phyloP scores from a whole-genome alignment of 2,888 invertebrate genomes.

The Coecobrya sp. region DNA sequence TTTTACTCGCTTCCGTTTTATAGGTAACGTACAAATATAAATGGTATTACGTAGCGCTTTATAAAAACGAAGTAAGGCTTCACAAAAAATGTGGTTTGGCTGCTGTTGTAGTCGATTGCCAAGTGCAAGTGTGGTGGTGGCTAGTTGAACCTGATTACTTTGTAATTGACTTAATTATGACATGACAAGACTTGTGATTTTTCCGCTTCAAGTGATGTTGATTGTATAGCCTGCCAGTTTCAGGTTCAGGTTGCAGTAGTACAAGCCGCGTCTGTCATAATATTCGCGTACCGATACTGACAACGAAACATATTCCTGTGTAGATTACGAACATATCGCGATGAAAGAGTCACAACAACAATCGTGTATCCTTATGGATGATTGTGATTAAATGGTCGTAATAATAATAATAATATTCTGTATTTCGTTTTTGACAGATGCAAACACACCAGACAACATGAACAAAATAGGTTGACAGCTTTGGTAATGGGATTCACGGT shows the following conservation, averaged over 20 bases:
- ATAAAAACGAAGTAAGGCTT: no score
- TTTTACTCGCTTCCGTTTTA: not conserved
- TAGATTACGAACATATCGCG: no score
- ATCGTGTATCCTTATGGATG: no score
- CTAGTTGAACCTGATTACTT: conserved; percentile 55
- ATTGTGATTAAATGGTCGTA: conserved; percentile 23
- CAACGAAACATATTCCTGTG: no score
- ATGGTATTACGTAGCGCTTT: no score
- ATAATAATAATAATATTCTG: not conserved
- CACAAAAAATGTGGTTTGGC: not conserved
- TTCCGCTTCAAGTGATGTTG: not conserved
- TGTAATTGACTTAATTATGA: conserved; percentile 61
- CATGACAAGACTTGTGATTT: not conserved
- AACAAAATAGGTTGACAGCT: conserved; percentile 72
- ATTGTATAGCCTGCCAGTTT: not conserved
- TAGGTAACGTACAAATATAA: not conserved
- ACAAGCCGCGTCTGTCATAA: not conserved
- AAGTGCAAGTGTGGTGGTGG: conserved; percentile 9
- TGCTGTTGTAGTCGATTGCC: not conserved
- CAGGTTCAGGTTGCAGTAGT: not conserved
- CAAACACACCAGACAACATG: not conserved
- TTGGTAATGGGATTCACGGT: conserved; percentile 70
- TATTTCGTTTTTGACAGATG: conserved; percentile 16
- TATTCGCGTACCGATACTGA: not conserved
- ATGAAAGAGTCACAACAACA: not conserved